Evolutionary conservation across 2,797 vertebrate species (phyloP).

Genomic region (Enteromius viviparus): DNA sequence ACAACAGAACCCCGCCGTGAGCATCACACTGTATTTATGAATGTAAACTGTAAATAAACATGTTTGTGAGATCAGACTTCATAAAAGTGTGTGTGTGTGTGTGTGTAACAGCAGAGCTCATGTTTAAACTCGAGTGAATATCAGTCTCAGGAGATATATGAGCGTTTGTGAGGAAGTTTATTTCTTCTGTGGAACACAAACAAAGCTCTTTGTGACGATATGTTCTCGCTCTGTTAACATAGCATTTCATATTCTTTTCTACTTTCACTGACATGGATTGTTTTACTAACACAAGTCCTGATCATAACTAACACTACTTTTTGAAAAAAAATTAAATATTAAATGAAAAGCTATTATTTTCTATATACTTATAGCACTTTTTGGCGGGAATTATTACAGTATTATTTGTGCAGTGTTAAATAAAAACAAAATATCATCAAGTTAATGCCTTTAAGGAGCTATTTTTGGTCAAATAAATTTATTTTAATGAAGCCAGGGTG

Average conservation of each 20-base stretch:
- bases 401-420: neutral
- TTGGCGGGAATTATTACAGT: neutral
- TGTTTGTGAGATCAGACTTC: neutral
- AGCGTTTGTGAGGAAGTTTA: neutral
- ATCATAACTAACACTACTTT: neutral
- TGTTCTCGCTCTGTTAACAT: neutral
- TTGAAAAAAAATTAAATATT: too few species aligned
- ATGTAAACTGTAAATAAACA: slow-evolving; percentile 64
- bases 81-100: too few species aligned
- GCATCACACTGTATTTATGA: slow-evolving; percentile 59
- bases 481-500: neutral
- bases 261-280: neutral
- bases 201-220: neutral
- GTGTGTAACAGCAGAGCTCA: too few species aligned
- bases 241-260: neutral
- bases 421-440: neutral
- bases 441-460: neutral
- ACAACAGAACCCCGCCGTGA: too few species aligned
- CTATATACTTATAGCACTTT: neutral
- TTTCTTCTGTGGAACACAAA: neutral
- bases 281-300: neutral
- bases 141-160: neutral
- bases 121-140: neutral
- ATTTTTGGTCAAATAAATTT: neutral
- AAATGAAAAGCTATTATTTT: too few species aligned